Conservation (phyloP, 2,113 vertebrate species). For the Gallinago undulata region DNA sequence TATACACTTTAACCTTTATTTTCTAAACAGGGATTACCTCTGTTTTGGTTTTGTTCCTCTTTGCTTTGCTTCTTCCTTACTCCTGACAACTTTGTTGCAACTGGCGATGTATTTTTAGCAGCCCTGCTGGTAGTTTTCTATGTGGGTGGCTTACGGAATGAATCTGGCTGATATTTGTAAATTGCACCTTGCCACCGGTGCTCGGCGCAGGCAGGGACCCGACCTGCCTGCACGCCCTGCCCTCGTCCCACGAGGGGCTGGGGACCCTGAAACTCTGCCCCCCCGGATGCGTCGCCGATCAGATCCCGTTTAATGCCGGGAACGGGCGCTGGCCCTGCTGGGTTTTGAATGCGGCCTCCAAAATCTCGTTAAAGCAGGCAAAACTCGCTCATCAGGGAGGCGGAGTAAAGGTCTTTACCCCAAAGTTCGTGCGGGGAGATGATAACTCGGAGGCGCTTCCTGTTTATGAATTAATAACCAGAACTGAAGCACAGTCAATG, state of each 20-base stretch:
- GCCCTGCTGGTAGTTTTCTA: slow-evolving; percentile 1
- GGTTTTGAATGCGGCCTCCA: not conserved
- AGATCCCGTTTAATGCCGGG: not conserved
- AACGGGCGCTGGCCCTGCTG: not conserved
- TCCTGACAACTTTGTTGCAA: slow-evolving; percentile 65
- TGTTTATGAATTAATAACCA: slow-evolving; percentile 51
- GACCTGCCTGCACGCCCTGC: not conserved
- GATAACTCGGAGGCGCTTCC: not conserved
- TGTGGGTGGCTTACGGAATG: slow-evolving; percentile 67
- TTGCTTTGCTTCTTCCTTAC: slow-evolving; percentile 44
- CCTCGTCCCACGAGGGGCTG: not conserved
- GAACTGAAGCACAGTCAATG: slow-evolving; percentile 1
- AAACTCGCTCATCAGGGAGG: not conserved
- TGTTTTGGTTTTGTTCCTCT: slow-evolving; percentile 53
- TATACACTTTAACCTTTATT: slow-evolving; percentile 25
- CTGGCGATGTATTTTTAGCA: slow-evolving; percentile 61
- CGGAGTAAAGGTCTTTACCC: slow-evolving; percentile 21
- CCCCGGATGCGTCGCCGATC: rapidly evolving
- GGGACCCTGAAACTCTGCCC: not conserved
- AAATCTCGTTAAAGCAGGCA: not conserved
- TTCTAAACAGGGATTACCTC: slow-evolving; percentile 32
- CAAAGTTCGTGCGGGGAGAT: not conserved
- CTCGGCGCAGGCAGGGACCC: not conserved
- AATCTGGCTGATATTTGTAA: slow-evolving; percentile 68
- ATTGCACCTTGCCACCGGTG: not conserved